Base-by-base conservation (phyloP, 2,797 vertebrate genomes). In the Smutsia temminckii region DNA sequence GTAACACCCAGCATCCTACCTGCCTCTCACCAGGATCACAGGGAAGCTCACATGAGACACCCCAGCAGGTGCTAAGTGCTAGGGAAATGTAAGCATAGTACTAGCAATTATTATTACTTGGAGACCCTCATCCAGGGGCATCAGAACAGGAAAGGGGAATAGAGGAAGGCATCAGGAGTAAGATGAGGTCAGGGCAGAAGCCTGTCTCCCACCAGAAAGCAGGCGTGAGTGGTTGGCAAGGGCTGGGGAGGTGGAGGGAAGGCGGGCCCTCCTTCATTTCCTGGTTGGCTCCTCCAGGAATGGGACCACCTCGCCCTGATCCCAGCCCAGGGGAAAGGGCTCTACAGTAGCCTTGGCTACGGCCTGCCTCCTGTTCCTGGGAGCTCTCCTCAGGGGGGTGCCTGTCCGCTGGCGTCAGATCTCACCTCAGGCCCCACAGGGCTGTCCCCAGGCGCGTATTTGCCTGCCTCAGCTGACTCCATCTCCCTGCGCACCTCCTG, bases 241-340 rank as follows among this genome's bases (percentile, higher is more conserved):
- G 14, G 27, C 51, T 51, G 53, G 13, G 34, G 72, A 59, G 59
- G 21, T 13, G 32, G 51, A 75, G 12, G 23, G 51, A 90, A 72
- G 37, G 51, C 27, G 51, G 34, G 14, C 23, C 4, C 14, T 18
- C n/a, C 85, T 27, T 29, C 27, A 5, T 51, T 34, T 75, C 89
- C 84, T 63, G 25, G 20, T n/a, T 59, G 69, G 17, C 79, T 79
- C 18, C 23, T 86, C 12, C 27, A 80, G 87, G 71, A 91, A 63
- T 83, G 61, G 80, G 57, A 32, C 42, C 8, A 1, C 29, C 46
- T 83, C 68, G 18, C 29, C 53, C 61, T 23, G 49, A 23, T 55
- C 46, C 51, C 86, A 69, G 57, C 20, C 0, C 23, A 23, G 6
- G 37, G 21, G 29, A 29, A 42, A 21, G 53, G 46, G 40, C 78